Evolutionary conservation across 2,888 invertebrate species (phyloP).

Genomic region (Dryococelus australis): DNA sequence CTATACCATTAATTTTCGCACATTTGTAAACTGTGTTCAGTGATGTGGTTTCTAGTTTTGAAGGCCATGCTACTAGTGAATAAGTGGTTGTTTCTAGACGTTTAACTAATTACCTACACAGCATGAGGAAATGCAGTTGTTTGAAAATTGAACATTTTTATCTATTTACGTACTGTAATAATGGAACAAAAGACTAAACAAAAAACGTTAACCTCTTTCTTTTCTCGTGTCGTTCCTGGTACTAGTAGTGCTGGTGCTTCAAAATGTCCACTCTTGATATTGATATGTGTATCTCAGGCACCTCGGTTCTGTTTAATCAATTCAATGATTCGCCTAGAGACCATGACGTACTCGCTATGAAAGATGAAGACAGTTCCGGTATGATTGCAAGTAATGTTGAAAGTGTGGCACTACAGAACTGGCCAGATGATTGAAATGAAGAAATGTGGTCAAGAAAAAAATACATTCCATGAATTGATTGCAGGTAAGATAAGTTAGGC

Average conservation of each 20-base stretch:
- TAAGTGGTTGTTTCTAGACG: too few species aligned
- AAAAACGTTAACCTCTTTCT: neutral
- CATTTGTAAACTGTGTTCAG: too few species aligned
- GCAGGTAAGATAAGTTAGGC: neutral
- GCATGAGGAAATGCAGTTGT: too few species aligned
- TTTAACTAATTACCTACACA: too few species aligned
- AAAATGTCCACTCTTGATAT: too few species aligned
- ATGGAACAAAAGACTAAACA: neutral
- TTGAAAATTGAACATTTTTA: too few species aligned
- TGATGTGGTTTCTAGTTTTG: too few species aligned
- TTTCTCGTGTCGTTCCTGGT: neutral
- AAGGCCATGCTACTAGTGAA: too few species aligned
- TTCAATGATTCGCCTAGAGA: neutral
- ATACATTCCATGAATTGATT: neutral
- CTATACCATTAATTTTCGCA: too few species aligned
- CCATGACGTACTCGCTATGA: neutral
- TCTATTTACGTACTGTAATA: neutral
- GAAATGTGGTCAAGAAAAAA: neutral
- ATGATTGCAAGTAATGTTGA: neutral
- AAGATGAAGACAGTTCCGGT: neutral
- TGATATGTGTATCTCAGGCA: too few species aligned
- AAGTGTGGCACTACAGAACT: neutral
- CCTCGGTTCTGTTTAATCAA: neutral
- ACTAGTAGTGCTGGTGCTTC: too few species aligned
- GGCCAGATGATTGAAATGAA: neutral